phyloP scores from a whole-genome alignment of 2,113 vertebrate genomes.

The Gadus chalcogrammus region DNA sequence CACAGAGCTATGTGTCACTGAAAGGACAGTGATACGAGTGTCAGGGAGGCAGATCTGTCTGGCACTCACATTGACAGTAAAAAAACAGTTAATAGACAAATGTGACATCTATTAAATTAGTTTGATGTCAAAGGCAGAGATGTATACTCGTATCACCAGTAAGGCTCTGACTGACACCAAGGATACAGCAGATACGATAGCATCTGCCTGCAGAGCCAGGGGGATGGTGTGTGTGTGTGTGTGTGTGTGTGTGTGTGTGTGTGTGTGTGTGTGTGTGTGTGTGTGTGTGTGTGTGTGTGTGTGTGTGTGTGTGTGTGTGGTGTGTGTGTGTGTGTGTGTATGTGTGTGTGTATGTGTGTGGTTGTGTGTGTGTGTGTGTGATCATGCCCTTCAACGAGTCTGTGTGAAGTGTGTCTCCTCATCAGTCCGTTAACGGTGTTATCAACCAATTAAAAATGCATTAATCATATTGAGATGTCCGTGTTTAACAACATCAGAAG shows the following conservation, averaged over 20 bases:
- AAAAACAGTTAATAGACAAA: constrained; percentile 63
- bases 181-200: constrained; percentile 62
- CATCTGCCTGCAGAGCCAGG: constrained; percentile 40
- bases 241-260: constrained; percentile 8
- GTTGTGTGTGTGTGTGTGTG: too few species aligned
- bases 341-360: background rate
- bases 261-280: constrained; percentile 8
- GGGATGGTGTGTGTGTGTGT: constrained; percentile 5
- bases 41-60: constrained; percentile 34
- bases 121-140: constrained; percentile 54
- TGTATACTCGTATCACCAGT: constrained; percentile 64
- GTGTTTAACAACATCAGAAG: too few species aligned
- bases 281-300: background rate
- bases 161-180: constrained; percentile 53
- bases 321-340: too few species aligned
- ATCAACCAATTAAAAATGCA: too few species aligned
- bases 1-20: too few species aligned
- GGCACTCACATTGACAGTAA: constrained; percentile 53
- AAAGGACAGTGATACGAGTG: background rate
- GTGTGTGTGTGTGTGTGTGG: too few species aligned
- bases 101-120: constrained; percentile 63
- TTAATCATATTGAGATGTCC: too few species aligned
- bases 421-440: too few species aligned
- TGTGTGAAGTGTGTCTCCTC: too few species aligned
- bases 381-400: too few species aligned